Evolutionary conservation across 2,113 vertebrate genomes (phyloP), one percentile per base, ranked within the genome.

Genomic region (Ciconia maguari): DNA sequence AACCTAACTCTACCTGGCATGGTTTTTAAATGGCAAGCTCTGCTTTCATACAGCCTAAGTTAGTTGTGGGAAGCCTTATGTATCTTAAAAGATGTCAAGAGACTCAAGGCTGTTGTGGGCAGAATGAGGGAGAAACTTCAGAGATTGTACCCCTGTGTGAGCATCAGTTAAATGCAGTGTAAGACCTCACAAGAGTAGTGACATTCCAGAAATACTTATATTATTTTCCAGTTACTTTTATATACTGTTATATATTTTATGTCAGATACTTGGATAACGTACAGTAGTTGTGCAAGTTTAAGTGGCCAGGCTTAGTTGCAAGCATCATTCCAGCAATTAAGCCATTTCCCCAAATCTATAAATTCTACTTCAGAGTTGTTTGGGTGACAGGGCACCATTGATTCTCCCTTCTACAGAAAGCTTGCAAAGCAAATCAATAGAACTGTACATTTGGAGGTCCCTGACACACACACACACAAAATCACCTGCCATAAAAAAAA

Each of bases 351-450:
- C 44, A 88, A 72, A 96, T 94, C 92, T 83, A 92, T 94, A 96
- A 70, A 93, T 96, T 83, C 58, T 74, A 20, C 76, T 88, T 90
- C 79, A 92, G 83, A 88, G 85, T n/a, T 90, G 83, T 90, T 86
- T 68, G 83, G 92, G 75, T 94, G 82, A 88, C 90, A 92, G 75
- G 38, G 32, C 46, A 90, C 30, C 71, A 97, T 93, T 10, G 83
- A 97, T 97, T 88, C 71, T 75, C 78, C 38, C 60, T 83, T 83
- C 83, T 87, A 60, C 76, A 81, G 79, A 93, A 89, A 93, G 94
- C 93, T 88, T 86, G 92, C 87, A 90, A 94, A 92, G 92, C 88
- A 96, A 69, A 96, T 96, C 93, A 81, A 90, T 95, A 91, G 54
- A 20, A 38, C 69, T 62, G 71, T 77, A 93, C 79, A 70, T 83